These are phyloP conservation scores for Balanococcus diminutus DNA, from an alignment of 2,888 invertebrate genomes.

Conservation along the genomic window DNA sequence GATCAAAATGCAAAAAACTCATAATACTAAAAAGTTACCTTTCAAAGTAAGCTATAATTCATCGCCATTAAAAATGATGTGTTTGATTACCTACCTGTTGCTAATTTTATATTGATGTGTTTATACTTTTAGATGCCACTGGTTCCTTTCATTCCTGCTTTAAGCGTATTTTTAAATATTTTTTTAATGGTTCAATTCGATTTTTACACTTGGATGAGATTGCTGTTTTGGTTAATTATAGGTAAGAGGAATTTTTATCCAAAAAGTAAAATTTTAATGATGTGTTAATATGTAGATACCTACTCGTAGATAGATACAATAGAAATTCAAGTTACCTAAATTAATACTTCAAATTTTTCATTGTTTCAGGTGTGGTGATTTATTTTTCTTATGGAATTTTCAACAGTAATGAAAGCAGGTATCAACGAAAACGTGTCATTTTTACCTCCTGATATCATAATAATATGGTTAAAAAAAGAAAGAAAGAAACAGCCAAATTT, in stretches of 20 bases:
- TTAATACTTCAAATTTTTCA: background rate
- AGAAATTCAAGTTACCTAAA: too few relatives aligned
- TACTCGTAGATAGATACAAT: background rate
- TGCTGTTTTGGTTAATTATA: conserved; percentile 78
- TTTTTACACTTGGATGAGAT: conserved; percentile 78
- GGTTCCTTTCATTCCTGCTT: conserved; percentile 79
- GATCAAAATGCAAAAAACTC: conserved; percentile 57
- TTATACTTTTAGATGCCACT: conserved; percentile 74
- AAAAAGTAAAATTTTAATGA: too few relatives aligned
- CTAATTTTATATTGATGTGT: background rate
- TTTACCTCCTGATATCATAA: background rate
- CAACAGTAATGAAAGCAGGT: conserved; percentile 31
- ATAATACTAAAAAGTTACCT: conserved; percentile 1
- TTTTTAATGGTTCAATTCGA: conserved; percentile 84
- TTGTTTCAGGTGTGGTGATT: conserved; percentile 37
- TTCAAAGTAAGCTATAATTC: conserved; percentile 4
- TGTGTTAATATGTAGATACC: too few relatives aligned
- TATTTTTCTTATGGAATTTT: conserved; percentile 50
- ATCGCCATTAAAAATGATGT: too few relatives aligned
- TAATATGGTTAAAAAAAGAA: background rate
- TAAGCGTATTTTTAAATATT: conserved; percentile 82
- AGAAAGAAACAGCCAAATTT: too few relatives aligned
- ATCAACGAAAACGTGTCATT: background rate
- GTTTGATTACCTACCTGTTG: background rate
- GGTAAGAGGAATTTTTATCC: conserved; percentile 65